These are phyloP conservation scores for Onthophagus sagittarius DNA, from an alignment of 2,888 invertebrate species.

Conservation along the genomic window DNA sequence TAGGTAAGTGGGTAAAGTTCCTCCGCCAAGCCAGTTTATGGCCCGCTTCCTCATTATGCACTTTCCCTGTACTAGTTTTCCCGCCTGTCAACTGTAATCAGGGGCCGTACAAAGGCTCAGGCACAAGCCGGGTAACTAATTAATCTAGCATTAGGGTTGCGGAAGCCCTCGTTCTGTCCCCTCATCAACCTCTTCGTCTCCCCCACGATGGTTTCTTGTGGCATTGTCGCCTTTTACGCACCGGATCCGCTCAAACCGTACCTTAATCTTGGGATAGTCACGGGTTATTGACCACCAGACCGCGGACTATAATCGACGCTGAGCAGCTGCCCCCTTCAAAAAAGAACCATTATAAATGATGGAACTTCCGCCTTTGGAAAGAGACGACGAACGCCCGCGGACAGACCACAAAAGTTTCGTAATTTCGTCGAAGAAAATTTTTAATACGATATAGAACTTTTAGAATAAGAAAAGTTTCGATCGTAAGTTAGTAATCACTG, in stretches of 20 bases:
- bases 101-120: conserved; percentile 26
- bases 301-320: conserved; percentile 7
- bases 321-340: background rate
- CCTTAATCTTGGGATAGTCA: conserved; percentile 12
- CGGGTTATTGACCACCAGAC: conserved; percentile 9
- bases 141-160: conserved; percentile 43
- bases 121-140: conserved; percentile 44
- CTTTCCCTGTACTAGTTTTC: conserved; percentile 9
- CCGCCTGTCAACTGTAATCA: conserved; percentile 7
- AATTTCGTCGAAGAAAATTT: background rate
- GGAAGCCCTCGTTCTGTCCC: conserved; percentile 22
- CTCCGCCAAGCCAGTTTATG: background rate
- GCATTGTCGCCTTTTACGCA: conserved; percentile 11
- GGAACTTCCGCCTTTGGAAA: conserved; percentile 3
- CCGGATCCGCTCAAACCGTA: background rate
- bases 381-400: background rate
- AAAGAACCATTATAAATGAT: conserved; percentile 7
- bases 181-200: conserved; percentile 18
- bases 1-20: background rate
- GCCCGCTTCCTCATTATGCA: conserved; percentile 9
- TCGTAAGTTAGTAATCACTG: too few species aligned
- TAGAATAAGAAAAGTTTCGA: background rate
- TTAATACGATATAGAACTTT: background rate
- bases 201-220: conserved; percentile 16
- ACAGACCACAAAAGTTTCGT: background rate